Evolutionary conservation across 2,888 invertebrate genomes (phyloP).

Genomic region (Epinotia ramella): DNA sequence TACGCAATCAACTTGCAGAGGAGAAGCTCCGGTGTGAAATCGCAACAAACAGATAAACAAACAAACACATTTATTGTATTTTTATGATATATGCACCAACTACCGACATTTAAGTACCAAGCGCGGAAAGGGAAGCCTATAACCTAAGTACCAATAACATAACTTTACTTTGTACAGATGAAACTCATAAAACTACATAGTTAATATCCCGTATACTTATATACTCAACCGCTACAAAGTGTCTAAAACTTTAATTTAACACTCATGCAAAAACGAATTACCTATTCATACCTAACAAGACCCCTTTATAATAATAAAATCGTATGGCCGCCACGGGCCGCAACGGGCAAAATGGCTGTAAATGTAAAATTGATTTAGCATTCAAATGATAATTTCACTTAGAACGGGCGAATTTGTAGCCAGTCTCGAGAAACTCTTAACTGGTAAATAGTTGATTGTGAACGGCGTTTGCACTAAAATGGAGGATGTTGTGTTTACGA

Average conservation of each 20-base stretch:
- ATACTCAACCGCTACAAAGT: slow-evolving; percentile 40
- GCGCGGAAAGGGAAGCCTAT: not conserved
- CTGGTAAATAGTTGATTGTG: slow-evolving; percentile 58
- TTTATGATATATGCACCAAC: slow-evolving; percentile 3
- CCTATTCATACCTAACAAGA: slow-evolving; percentile 55
- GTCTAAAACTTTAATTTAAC: slow-evolving; percentile 36
- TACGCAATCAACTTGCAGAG: not conserved
- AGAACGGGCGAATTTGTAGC: slow-evolving; percentile 65
- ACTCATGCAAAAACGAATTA: slow-evolving; percentile 45
- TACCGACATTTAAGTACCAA: not conserved
- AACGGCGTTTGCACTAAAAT: slow-evolving; percentile 42
- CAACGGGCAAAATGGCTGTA: slow-evolving; percentile 67
- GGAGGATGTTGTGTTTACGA: slow-evolving; percentile 39
- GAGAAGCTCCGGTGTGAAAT: not conserved
- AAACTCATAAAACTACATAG: slow-evolving; percentile 19
- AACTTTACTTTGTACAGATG: slow-evolving; percentile 23
- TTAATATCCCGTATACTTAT: slow-evolving; percentile 20
- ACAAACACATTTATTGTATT: slow-evolving; percentile 4
- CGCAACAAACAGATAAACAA: not conserved
- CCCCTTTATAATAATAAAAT: slow-evolving; percentile 64
- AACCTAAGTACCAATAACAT: slow-evolving; percentile 8
- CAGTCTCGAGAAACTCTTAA: slow-evolving; percentile 57
- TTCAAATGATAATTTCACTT: slow-evolving; percentile 75
- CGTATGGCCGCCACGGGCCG: slow-evolving; percentile 58
- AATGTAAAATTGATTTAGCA: slow-evolving; percentile 77